Percentiles rank a stretch among this genome's conserved stretches.
These are phyloP conservation scores for Bothrops alternatus DNA, from an alignment of 2,797 vertebrate species.

Conservation along the genomic window DNA sequence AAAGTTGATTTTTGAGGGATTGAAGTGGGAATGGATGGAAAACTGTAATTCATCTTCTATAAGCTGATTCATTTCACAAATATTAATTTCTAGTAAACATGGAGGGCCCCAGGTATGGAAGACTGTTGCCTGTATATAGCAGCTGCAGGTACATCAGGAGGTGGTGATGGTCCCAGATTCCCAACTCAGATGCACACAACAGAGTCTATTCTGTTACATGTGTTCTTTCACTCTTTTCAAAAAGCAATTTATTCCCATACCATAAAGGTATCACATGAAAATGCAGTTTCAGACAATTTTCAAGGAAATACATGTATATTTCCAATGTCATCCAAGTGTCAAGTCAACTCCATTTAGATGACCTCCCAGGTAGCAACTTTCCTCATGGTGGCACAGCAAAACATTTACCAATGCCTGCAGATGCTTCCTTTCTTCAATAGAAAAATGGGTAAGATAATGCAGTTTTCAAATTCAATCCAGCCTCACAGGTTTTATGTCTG, in stretches of 20 bases:
- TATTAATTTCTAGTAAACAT: not conserved
- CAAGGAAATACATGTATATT: constrained; percentile 6
- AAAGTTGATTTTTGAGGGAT: not conserved
- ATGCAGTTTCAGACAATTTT: not conserved
- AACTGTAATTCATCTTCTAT: not conserved
- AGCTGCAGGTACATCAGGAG: not conserved
- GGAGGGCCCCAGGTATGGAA: not conserved
- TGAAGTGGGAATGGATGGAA: not conserved
- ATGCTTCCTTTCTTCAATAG: constrained; percentile 16
- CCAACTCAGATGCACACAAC: not conserved
- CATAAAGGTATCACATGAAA: not conserved
- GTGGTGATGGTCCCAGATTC: not conserved
- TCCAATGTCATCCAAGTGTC: not conserved
- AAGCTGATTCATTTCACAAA: not conserved
- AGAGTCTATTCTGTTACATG: not conserved
- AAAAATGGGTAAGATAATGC: constrained; percentile 16
- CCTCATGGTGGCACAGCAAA: not conserved
- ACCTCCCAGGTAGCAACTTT: constrained; percentile 13
- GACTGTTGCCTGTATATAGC: not conserved
- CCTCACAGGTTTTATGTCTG: constrained; percentile 34
- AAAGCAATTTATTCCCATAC: not conserved
- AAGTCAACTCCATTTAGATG: not conserved
- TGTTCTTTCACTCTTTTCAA: not conserved
- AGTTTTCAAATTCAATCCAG: constrained; percentile 12
- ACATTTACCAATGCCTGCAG: not conserved